These are phyloP conservation scores for Eilema griseolum DNA, from an alignment of 2,888 invertebrate species.

Conservation along the genomic window DNA sequence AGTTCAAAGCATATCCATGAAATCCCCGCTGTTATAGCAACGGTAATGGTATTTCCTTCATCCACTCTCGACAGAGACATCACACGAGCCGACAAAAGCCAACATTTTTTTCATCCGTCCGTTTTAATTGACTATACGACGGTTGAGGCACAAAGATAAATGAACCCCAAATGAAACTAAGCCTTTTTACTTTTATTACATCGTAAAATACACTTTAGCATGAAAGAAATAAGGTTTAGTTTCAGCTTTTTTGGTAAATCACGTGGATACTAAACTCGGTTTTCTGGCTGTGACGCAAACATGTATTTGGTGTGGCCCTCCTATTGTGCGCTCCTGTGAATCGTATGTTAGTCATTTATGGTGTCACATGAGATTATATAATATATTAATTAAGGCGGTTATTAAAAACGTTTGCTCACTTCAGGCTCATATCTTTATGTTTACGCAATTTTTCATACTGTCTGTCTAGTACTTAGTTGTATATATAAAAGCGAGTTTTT, in stretches of 20 bases:
- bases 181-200: conserved; percentile 36
- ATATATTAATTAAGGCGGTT: conserved; percentile 25
- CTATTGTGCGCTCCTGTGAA: conserved; percentile 47
- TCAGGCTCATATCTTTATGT: background rate
- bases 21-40: conserved; percentile 18
- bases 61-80: conserved; percentile 31
- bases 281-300: conserved; percentile 62
- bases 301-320: conserved; percentile 63
- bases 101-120: conserved; percentile 40
- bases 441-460: background rate
- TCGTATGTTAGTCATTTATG: conserved; percentile 47
- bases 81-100: conserved; percentile 39
- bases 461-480: no score
- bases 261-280: conserved; percentile 42
- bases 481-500: no score
- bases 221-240: conserved; percentile 40
- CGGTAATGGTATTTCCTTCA: conserved; percentile 35
- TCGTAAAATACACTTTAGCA: conserved; percentile 43
- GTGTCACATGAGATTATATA: conserved; percentile 42
- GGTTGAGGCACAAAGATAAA: conserved; percentile 57
- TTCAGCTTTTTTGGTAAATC: conserved; percentile 47
- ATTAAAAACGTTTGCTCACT: conserved; percentile 11
- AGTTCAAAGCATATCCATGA: background rate
- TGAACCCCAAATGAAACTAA: conserved; percentile 53
- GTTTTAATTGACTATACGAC: conserved; percentile 57